Evolutionary conservation across 2,888 invertebrate genomes (phyloP), one percentile per base, ranked within the genome.

Genomic region (Molorchus minor): DNA sequence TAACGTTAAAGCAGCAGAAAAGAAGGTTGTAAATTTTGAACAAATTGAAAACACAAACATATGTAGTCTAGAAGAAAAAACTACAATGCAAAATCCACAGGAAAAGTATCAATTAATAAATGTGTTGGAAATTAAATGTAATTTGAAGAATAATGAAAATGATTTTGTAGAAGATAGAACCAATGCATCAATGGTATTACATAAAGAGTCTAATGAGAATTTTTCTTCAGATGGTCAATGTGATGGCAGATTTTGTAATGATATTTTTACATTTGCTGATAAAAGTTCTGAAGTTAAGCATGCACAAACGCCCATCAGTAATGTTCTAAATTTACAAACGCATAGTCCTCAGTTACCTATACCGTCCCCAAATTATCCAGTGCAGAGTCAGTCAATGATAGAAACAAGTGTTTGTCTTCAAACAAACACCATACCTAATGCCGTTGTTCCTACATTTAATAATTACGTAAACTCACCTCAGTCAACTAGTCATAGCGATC

Each of bases 361-460:
- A 44, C 77, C 79, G 25, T 79, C 80, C 16, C 79, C 79, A 2
- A 79, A 76, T 59, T 79, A 79, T 70, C 80, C 77, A 19, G 70
- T 77, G 55, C 77, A 75, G 67, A 73, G 71, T 20, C 71, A 71
- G 60, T 63, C 47, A 45, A 54, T 19, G 51, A 55, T 56, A 20
- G 52, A 63, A 35, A 25, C 63, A 19, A 70, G 69, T 59, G 62
- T 58, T 56, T 64, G 62, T 59, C 67, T 68, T 56, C 65, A 63
- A 47, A 21, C 44, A 30, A 30, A 40, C 30, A 61, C 57, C 44
- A 49, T 71, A 73, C 75, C 73, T 70, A 75, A 72, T 71, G 73
- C 69, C 30, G 61, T 72, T 71, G 75, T 77, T 77, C 75, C 77
- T 76, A 76, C 70, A 58, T 68, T 71, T 65, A 75, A 75, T 71